These are phyloP conservation scores for Hirtodrosophila confusa DNA, from an alignment of 2,888 invertebrate genomes.

Conservation along the genomic window DNA sequence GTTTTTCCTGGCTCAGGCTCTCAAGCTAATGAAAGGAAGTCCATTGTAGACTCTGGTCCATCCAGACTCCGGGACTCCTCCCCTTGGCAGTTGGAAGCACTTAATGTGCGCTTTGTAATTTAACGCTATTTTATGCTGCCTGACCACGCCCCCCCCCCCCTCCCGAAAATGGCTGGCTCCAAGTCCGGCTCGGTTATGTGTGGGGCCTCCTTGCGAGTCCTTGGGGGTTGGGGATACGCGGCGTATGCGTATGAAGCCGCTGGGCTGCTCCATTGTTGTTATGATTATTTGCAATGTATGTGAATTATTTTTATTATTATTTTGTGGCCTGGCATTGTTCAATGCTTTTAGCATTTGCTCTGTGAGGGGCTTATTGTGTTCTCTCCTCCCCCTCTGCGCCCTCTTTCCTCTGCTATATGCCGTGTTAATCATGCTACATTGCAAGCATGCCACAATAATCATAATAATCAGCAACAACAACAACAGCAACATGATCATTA, in stretches of 20 bases:
- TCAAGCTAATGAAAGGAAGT: conserved; percentile 3
- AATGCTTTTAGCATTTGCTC: conserved; percentile 62
- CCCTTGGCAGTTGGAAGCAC: conserved; percentile 15
- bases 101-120: conserved; percentile 45
- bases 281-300: conserved; percentile 69
- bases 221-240: conserved; percentile 15
- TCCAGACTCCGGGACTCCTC: no score
- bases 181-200: conserved; percentile 6
- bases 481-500: conserved; percentile 62
- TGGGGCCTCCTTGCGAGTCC: no score
- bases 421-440: conserved; percentile 74
- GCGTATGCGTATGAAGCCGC: conserved; percentile 49
- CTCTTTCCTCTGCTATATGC: conserved; percentile 14
- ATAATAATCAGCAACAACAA: conserved; percentile 61
- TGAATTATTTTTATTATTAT: conserved; percentile 26
- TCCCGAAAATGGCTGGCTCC: conserved; percentile 9
- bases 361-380: conserved; percentile 52
- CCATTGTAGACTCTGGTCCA: no score
- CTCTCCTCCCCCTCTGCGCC: not conserved
- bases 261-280: conserved; percentile 58
- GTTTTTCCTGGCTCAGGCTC: no score
- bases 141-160: conserved; percentile 46
- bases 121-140: conserved; percentile 53
- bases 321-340: conserved; percentile 42
- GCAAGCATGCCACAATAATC: conserved; percentile 66